phyloP scores from a whole-genome alignment of 2,113 vertebrate species.

The Muscicapa adusta region DNA sequence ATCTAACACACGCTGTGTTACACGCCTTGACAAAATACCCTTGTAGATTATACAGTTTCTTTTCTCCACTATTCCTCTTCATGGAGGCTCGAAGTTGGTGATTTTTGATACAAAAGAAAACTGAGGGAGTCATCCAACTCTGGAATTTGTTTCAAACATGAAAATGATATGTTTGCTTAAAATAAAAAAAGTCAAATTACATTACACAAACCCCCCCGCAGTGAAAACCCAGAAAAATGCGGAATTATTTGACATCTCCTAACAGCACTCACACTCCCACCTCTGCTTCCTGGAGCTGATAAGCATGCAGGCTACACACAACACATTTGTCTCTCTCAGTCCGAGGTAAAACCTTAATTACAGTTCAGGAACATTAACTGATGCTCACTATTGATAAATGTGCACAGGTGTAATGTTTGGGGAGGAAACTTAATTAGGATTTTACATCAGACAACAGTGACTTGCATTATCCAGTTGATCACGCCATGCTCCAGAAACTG shows the following conservation, averaged over 20 bases:
- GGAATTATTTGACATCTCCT: not conserved
- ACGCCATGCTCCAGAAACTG: not conserved
- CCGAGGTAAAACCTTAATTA: not conserved
- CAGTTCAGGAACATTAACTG: not conserved
- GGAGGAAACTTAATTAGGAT: constrained; percentile 28
- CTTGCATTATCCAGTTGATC: not conserved
- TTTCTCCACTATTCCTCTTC: not conserved
- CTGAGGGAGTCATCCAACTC: not conserved
- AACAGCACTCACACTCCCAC: not conserved
- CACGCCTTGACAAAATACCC: not conserved
- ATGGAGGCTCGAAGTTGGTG: not conserved
- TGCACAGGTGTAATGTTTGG: constrained; percentile 22
- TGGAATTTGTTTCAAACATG: not conserved
- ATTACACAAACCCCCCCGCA: not conserved
- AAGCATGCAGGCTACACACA: not conserved
- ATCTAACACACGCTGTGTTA: not conserved
- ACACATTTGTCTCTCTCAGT: not conserved
- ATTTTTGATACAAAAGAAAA: not conserved
- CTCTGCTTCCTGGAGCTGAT: not conserved
- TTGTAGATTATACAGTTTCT: not conserved
- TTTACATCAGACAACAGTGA: not conserved
- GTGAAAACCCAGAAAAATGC: not conserved
- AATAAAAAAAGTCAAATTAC: not conserved
- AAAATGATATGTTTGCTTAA: not conserved
- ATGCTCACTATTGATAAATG: not conserved